Evolutionary conservation across 2,797 vertebrate genomes (phyloP).

Genomic region (Phoebastria nigripes): DNA sequence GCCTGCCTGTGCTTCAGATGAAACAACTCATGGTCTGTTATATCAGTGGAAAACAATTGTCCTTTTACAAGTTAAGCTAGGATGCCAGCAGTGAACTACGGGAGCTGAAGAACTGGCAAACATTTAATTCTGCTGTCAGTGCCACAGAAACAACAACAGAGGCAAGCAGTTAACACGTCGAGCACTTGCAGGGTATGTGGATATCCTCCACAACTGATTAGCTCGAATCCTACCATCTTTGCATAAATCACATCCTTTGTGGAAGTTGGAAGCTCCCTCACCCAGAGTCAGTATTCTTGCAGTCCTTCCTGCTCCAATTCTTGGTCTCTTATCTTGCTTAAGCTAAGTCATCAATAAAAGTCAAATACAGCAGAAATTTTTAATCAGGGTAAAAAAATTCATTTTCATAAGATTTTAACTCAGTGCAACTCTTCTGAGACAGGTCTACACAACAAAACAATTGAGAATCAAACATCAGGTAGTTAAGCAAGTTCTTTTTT

Average conservation of each 20-base stretch:
- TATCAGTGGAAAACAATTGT: not conserved
- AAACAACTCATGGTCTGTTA: not conserved
- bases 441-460: not conserved
- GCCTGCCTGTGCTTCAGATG: not conserved
- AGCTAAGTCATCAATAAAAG: not conserved
- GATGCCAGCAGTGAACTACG: not conserved
- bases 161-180: not conserved
- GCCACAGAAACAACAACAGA: not conserved
- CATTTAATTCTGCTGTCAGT: not conserved
- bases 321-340: not conserved
- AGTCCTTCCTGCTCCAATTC: not conserved
- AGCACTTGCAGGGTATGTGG: not conserved
- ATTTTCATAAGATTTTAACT: not conserved
- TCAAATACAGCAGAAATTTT: not conserved
- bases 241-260: not conserved
- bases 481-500: conserved; percentile 59
- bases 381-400: not conserved
- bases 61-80: not conserved
- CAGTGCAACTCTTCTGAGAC: not conserved
- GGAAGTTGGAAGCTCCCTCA: not conserved
- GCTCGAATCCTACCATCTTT: not conserved
- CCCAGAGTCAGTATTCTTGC: not conserved
- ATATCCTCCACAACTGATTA: not conserved
- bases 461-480: not conserved
- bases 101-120: not conserved